A percentile compares a stretch with the other conserved stretches of the same genome.
Evolutionary conservation across 2,113 vertebrate genomes (phyloP).

Genomic region (Rattus rattus): DNA sequence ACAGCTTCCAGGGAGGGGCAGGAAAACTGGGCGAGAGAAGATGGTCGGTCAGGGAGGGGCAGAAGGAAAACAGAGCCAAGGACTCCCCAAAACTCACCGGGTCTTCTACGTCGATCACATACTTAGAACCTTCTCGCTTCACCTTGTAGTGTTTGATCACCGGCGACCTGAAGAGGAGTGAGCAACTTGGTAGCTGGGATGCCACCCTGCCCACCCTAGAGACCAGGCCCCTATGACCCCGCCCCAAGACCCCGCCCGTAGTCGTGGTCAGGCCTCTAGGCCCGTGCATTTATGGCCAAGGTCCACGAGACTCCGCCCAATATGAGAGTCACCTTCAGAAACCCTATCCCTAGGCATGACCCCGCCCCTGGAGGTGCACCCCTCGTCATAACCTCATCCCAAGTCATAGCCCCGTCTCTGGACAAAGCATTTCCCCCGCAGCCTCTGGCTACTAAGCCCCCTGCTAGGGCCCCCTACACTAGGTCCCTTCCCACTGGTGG

Average conservation of each 20-base stretch:
- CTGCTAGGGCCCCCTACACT: not conserved
- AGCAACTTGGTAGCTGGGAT: fast-evolving
- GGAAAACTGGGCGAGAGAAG: slow-evolving; percentile 80
- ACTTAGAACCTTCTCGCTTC: slow-evolving; percentile 73
- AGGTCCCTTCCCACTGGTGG: not conserved
- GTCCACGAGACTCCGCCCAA: not conserved
- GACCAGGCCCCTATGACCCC: not conserved
- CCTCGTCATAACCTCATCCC: not conserved
- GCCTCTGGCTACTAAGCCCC: not conserved
- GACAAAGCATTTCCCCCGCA: not conserved
- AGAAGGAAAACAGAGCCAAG: not conserved
- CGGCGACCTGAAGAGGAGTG: slow-evolving; percentile 30
- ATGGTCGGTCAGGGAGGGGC: not conserved
- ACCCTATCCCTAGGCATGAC: not conserved
- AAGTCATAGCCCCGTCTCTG: not conserved
- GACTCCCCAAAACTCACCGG: slow-evolving; percentile 85
- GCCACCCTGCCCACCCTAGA: not conserved
- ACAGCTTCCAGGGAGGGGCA: slow-evolving; percentile 87
- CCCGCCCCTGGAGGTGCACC: not conserved
- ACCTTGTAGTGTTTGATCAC: slow-evolving; percentile 89
- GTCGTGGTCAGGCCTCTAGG: not conserved
- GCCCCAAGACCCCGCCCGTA: not conserved
- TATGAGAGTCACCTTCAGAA: not conserved
- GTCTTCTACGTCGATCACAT: slow-evolving; percentile 87
- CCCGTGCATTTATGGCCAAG: too few relatives aligned